A percentile compares a stretch with the other conserved stretches of the same genome.
Conservation (phyloP, 2,113 vertebrate species). For the Baryphthengus martii region DNA sequence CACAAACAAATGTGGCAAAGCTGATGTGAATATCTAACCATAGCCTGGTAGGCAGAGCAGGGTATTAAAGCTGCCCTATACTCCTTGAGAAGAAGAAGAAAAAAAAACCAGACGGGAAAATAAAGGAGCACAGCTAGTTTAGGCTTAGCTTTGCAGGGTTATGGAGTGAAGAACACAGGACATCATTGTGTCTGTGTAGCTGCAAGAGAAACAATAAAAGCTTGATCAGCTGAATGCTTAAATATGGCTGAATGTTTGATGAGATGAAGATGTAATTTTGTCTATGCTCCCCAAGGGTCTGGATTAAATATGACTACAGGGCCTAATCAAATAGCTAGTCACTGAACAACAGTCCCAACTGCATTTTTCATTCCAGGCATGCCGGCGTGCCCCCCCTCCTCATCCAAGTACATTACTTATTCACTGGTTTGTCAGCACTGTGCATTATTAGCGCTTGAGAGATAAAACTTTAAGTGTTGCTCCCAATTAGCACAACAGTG, state of each 20-base stretch:
- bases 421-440: slow-evolving; percentile 94
- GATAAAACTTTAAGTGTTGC: slow-evolving; percentile 99
- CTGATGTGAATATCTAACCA: neutral
- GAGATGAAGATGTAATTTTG: slow-evolving; percentile 95
- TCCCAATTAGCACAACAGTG: slow-evolving; percentile 99
- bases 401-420: slow-evolving; percentile 86
- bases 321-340: slow-evolving; percentile 87
- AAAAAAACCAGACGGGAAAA: neutral
- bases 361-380: slow-evolving; percentile 88
- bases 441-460: slow-evolving; percentile 97
- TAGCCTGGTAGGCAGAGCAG: neutral
- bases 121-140: neutral
- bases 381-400: slow-evolving; percentile 59
- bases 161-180: slow-evolving; percentile 64
- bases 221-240: slow-evolving; percentile 86
- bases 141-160: slow-evolving; percentile 58
- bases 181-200: slow-evolving; percentile 80
- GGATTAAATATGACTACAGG: slow-evolving; percentile 93
- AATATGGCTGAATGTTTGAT: slow-evolving; percentile 93
- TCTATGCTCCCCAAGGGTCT: slow-evolving; percentile 83
- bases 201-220: slow-evolving; percentile 85
- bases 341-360: slow-evolving; percentile 82
- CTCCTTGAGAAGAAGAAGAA: neutral
- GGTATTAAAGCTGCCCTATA: neutral
- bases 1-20: neutral